A percentile compares a stretch with the other conserved stretches of the same genome.
phyloP scores from a whole-genome alignment of 2,113 vertebrate species.

The Rousettus leschenaultii region DNA sequence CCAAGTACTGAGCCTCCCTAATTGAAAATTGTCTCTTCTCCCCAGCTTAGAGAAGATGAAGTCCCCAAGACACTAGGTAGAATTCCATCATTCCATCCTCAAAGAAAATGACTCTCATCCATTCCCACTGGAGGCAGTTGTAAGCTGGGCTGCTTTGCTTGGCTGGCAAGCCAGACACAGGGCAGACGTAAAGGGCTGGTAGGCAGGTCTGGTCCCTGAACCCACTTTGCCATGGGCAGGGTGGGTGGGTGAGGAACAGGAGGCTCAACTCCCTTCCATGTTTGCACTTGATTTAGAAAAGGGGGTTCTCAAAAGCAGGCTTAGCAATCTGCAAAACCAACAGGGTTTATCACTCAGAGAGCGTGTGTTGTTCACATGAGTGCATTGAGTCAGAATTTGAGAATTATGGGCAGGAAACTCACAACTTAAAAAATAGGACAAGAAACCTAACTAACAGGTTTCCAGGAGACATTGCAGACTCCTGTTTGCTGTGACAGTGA shows the following conservation, averaged over 20 bases:
- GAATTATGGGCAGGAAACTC: neutral
- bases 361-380: neutral
- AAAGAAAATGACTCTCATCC: neutral
- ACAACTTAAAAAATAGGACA: neutral
- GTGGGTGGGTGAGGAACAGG: no score
- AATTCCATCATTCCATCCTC: neutral
- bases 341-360: neutral
- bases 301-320: neutral
- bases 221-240: neutral
- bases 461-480: neutral
- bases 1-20: neutral
- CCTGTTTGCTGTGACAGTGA: rapidly evolving
- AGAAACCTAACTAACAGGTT: neutral
- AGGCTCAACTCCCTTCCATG: neutral
- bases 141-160: neutral
- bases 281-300: neutral
- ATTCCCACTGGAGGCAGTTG: neutral
- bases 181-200: neutral
- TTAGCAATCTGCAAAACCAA: neutral
- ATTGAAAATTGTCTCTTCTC: neutral
- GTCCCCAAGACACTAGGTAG: neutral
- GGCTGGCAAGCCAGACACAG: neutral
- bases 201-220: neutral
- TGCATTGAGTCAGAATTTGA: neutral
- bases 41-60: neutral